Evolutionary conservation across 2,888 invertebrate species (phyloP), one percentile per base, ranked within the genome.

Genomic region (Lasiommata megera): DNA sequence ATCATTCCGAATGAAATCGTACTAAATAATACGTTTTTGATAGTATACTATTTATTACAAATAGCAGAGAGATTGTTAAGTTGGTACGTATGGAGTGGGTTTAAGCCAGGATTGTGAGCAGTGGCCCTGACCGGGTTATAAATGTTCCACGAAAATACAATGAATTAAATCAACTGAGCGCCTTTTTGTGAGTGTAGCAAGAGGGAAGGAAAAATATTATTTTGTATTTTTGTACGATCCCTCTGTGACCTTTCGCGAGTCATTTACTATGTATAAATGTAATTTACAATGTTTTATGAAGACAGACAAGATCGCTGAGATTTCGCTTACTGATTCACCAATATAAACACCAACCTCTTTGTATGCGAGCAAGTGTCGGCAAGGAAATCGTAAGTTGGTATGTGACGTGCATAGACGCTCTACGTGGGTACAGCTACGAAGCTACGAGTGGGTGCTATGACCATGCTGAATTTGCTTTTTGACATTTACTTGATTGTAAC

Each of bases 131-230:
- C 46, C 31, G 31, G 31, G 11, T 31, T 46, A 46, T 31, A 31
- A 46, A 46, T 46, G 46, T 46, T 31, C 28, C 46, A 16, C 31
- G 16, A 29, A 46, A 46, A 46, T 46, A 46, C 46, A 46, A 16
- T 46, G 46, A 46, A 46, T 46, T 46, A 46, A 46, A 46, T 31
- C 31, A 17, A 46, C 46, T 31, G 46, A 29, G 46, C 46, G 46
- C 16, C 44, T 31, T 31, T 46, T 14, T 46, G 46, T 16, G 16
- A 29, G 31, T 14, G 8, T 11, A 29, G 16, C 44, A 14, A 14
- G 31, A 31, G 29, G 14, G 31, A 46, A 31, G 46, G 11, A 46
- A 44, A 23, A 43, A 46, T 31, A 46, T 31, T 46, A 46, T 46
- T 46, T 46, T 29, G 31, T 46, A 31, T 46, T 46, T 41, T 31